Evolutionary conservation across 2,113 vertebrate species (phyloP).

Genomic region (Ophthalmolycus amberensis): DNA sequence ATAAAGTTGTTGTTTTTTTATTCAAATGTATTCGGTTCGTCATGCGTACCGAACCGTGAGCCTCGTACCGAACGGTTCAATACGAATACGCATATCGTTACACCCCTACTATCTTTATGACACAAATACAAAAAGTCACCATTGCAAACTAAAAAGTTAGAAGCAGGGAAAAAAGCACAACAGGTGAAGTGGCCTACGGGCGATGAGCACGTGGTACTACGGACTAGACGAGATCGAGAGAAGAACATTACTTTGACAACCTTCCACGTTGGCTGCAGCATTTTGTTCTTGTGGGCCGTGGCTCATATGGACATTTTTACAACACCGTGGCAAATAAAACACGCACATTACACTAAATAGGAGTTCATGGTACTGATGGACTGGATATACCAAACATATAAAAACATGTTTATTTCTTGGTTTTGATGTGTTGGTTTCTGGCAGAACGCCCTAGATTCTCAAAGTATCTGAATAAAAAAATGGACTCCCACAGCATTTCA

Average conservation of each 20-base stretch:
- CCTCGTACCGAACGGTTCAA: too few relatives aligned
- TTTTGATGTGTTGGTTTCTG: not conserved
- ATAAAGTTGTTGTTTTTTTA: too few relatives aligned
- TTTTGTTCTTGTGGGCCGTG: not conserved
- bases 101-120: too few relatives aligned
- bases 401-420: not conserved
- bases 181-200: not conserved
- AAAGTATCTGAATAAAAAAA: slow-evolving; percentile 22
- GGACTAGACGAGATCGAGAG: not conserved
- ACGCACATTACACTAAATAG: not conserved
- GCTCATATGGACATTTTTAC: not conserved
- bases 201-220: not conserved
- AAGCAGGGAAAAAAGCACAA: too few relatives aligned
- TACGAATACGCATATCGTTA: too few relatives aligned
- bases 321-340: not conserved
- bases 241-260: not conserved
- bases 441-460: slow-evolving; percentile 13
- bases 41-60: too few relatives aligned
- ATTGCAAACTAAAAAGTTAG: not conserved
- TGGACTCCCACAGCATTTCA: slow-evolving; percentile 13
- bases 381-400: not conserved
- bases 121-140: not conserved
- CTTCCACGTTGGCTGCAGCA: not conserved
- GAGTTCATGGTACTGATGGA: not conserved
- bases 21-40: too few relatives aligned